Evolutionary conservation across 2,888 invertebrate species (phyloP), one percentile per base, ranked within the genome.

Genomic region (Zeuzera pyrina): DNA sequence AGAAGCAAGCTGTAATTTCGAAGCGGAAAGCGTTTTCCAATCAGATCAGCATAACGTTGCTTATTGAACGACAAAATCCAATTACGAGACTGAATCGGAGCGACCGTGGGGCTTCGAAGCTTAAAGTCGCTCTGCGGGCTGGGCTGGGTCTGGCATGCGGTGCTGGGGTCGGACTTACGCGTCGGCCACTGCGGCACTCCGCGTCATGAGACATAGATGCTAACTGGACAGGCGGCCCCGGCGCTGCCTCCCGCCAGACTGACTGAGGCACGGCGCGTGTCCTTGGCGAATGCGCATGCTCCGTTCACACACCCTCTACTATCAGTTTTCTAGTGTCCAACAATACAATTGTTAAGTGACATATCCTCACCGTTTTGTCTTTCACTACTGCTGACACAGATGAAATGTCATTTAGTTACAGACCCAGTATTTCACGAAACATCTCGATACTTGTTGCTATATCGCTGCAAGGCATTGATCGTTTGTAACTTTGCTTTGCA

Each of bases 31-130:
- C 79, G 60, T 64, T 71, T 57, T 63, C 70, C 72, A 72, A 78
- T 76, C 67, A 70, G 73, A 76, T 73, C 57, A 70, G 66, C 67
- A 67, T 58, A 70, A 69, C 64, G 70, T 70, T 65, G 70, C 64
- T 65, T 74, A 78, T 74, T 59, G 74, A 79, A 74, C 72, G 74
- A 69, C 57, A 76, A 74, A 78, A 79, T 76, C 74, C 71, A 81
- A 79, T 83, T 81, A 83, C 83, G 58, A 83, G 81, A 53, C 73
- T 79, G 77, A 83, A 83, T 57, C 79, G 78, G 55, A 83, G 78
- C 58, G 70, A 73, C 57, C 81, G 72, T 59, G 79, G 77, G 69
- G 74, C 74, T 72, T 76, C 73, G 49, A 71, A 65, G 65, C 59
- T 63, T 58, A 69, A 54, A 63, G 76, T 74, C 56, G 77, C 68